Conservation (phyloP, 2,113 vertebrate genomes). For the Pteropus alecto region DNA sequence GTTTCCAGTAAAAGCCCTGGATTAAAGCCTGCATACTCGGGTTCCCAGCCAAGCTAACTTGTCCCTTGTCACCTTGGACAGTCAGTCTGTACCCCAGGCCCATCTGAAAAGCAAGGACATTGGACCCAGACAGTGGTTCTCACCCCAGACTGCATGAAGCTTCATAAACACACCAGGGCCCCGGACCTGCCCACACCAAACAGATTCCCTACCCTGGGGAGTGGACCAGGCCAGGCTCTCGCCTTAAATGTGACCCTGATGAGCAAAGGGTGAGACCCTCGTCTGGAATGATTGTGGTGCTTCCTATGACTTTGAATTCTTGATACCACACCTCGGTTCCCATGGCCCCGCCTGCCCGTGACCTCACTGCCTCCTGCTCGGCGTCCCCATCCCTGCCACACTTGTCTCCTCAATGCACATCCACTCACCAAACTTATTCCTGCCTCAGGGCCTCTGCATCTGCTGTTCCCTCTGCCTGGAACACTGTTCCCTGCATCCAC, state of each 20-base stretch:
- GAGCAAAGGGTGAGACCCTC: too few species aligned
- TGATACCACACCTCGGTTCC: background rate
- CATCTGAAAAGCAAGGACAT: background rate
- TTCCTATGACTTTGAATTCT: background rate
- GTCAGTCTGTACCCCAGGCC: too few species aligned
- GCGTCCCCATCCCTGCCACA: background rate
- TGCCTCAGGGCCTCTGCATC: background rate
- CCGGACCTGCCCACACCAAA: background rate
- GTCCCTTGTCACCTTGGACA: background rate
- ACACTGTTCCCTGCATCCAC: background rate
- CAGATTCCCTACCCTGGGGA: background rate
- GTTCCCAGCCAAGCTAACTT: background rate
- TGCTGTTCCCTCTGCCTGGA: background rate
- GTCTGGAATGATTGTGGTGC: background rate
- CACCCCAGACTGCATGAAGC: background rate
- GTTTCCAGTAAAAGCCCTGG: background rate
- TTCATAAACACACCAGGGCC: background rate
- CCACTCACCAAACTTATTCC: background rate
- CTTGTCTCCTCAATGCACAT: background rate
- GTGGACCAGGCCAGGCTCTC: background rate
- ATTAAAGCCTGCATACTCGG: background rate
- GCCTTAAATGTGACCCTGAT: rapidly evolving
- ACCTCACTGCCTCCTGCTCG: background rate
- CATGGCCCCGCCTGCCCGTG: background rate
- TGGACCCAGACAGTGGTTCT: too few species aligned